These are phyloP conservation scores for Hyles lineata DNA, from an alignment of 2,888 invertebrate genomes.

Conservation along the genomic window DNA sequence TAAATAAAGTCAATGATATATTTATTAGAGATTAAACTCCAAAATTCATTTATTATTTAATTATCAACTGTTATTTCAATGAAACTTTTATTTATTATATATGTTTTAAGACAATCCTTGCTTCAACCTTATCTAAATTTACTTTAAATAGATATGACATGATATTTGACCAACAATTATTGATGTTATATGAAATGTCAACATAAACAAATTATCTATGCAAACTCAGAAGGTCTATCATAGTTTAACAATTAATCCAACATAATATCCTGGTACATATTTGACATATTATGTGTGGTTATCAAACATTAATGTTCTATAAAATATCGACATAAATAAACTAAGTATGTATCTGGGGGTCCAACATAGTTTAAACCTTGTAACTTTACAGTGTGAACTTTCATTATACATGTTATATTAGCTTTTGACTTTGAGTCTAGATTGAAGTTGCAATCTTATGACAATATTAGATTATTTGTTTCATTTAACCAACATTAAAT, in stretches of 20 bases:
- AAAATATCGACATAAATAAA: background rate
- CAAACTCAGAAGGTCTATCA: background rate
- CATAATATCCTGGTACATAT: background rate
- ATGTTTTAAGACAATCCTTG: too few relatives aligned
- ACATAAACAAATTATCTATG: background rate
- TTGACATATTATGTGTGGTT: too few relatives aligned
- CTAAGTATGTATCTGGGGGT: background rate
- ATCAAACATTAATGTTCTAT: too few relatives aligned
- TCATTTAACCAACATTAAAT: too few relatives aligned
- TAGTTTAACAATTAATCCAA: background rate
- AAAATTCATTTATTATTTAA: too few relatives aligned
- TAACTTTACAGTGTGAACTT: background rate
- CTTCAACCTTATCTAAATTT: background rate
- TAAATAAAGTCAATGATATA: too few relatives aligned
- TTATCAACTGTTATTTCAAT: too few relatives aligned
- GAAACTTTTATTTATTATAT: too few relatives aligned
- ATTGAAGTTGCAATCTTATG: background rate
- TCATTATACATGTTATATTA: background rate
- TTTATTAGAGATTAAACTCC: too few relatives aligned
- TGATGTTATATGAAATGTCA: background rate
- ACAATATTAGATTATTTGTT: too few relatives aligned
- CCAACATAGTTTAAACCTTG: background rate
- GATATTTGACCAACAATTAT: background rate
- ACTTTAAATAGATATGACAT: background rate
- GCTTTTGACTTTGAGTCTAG: background rate